Conservation (phyloP, 1,140 invertebrate genomes). For the Meloidogyne exigua region DNA sequence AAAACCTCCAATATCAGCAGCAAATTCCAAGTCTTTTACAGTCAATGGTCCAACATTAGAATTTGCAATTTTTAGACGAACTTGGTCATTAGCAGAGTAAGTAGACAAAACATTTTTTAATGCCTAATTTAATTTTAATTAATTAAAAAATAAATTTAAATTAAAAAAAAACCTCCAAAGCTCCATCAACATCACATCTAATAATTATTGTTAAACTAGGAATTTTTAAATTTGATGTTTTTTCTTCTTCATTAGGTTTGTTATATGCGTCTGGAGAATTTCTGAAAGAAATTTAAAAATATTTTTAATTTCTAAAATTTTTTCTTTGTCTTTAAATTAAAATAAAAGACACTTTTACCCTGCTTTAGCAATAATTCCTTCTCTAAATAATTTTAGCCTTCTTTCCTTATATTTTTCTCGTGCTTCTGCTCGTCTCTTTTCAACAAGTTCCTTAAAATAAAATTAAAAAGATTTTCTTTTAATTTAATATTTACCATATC, state of each 20-base stretch:
- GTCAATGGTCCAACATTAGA: constrained; percentile 83
- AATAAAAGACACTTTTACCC: too few species aligned
- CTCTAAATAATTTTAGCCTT: constrained; percentile 26
- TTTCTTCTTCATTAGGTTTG: background rate
- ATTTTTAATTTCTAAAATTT: too few species aligned
- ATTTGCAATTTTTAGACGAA: constrained; percentile 80
- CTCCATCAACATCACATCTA: constrained; percentile 72
- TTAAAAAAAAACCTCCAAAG: constrained; percentile 67
- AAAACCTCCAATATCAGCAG: constrained; percentile 76
- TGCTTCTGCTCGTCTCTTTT: background rate
- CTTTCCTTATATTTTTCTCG: background rate
- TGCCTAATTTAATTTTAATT: constrained; percentile 73
- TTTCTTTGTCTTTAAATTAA: too few species aligned
- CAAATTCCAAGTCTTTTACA: constrained; percentile 80
- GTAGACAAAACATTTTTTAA: constrained; percentile 86
- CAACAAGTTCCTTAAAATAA: constrained; percentile 3
- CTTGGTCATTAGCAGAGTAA: constrained; percentile 75
- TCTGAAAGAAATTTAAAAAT: background rate
- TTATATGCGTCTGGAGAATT: background rate
- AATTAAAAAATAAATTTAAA: background rate
- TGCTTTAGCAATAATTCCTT: constrained; percentile 48
- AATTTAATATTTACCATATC: constrained; percentile 65
- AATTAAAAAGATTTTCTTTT: background rate
- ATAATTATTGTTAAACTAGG: constrained; percentile 41
- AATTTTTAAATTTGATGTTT: background rate